Evolutionary conservation across 2,797 vertebrate species (phyloP).

Genomic region (Eulemur mongoz): DNA sequence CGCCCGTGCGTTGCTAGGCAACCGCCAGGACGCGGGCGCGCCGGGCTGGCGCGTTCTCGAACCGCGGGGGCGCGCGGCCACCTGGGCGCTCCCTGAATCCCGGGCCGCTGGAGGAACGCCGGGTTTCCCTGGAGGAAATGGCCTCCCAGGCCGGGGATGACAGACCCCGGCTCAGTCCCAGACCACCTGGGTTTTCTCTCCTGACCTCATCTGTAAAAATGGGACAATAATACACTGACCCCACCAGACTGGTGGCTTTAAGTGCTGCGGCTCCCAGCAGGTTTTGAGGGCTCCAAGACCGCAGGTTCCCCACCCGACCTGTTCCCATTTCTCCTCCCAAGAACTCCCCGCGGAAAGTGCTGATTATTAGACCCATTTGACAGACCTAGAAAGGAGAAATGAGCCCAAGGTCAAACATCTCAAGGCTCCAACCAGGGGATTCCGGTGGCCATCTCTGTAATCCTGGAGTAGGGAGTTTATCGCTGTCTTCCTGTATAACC

Average conservation of each 20-base stretch:
- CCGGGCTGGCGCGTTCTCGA: not conserved
- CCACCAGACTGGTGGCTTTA: not conserved
- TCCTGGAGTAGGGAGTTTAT: not conserved
- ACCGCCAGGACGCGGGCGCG: not conserved
- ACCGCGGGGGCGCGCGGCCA: not conserved
- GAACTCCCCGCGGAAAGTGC: not conserved
- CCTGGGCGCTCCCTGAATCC: accelerated
- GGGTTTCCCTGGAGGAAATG: not conserved
- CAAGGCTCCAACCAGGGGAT: not conserved
- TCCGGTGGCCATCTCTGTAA: not conserved
- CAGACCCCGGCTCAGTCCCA: not conserved
- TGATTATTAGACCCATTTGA: not conserved
- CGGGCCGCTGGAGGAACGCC: no score
- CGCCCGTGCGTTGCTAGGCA: not conserved
- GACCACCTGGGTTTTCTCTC: no score
- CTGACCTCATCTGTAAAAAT: not conserved
- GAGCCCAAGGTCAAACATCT: not conserved
- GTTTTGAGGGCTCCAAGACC: not conserved
- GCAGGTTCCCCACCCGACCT: not conserved
- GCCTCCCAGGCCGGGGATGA: no score
- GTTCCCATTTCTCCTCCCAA: not conserved
- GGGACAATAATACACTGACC: not conserved
- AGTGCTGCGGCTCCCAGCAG: no score
- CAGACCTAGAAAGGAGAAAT: not conserved
- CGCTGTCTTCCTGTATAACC: not conserved